These are phyloP conservation scores for Centropus bengalensis DNA, from an alignment of 2,113 vertebrate species.

Conservation along the genomic window DNA sequence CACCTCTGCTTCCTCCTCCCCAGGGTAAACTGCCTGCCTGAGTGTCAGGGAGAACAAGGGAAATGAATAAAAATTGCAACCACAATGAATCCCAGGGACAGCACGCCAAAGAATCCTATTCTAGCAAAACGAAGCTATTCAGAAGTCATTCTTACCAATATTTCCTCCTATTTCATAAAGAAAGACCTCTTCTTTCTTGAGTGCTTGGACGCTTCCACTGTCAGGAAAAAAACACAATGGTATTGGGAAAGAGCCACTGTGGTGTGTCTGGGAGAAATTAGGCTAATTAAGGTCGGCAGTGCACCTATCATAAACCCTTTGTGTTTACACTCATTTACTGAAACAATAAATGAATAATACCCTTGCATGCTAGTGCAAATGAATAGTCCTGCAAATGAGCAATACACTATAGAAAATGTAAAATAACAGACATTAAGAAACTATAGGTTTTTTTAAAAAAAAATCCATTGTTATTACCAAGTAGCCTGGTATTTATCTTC, in stretches of 20 bases:
- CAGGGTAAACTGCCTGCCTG: neutral
- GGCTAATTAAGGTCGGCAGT: conserved; percentile 16
- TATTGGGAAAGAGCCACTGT: conserved; percentile 4
- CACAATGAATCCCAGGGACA: neutral
- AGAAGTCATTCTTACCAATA: conserved; percentile 87
- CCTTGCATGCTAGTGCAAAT: conserved; percentile 26
- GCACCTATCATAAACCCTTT: conserved; percentile 1
- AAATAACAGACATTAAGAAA: neutral
- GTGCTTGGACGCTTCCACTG: conserved; percentile 77
- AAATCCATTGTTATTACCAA: neutral
- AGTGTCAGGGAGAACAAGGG: neutral
- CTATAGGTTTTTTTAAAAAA: neutral
- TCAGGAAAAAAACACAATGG: conserved; percentile 54
- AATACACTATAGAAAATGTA: neutral
- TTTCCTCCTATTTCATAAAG: conserved; percentile 98
- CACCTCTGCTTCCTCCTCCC: neutral
- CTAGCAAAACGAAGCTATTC: neutral
- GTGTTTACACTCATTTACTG: conserved; percentile 37
- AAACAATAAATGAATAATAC: conserved; percentile 34
- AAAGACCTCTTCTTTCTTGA: conserved; percentile 89
- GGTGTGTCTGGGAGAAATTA: neutral
- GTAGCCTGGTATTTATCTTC: neutral
- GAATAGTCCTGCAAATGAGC: neutral
- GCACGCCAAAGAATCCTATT: neutral
- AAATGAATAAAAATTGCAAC: neutral